Evolutionary conservation across 2,797 vertebrate genomes (phyloP).

Genomic region (Antennarius maculatus): DNA sequence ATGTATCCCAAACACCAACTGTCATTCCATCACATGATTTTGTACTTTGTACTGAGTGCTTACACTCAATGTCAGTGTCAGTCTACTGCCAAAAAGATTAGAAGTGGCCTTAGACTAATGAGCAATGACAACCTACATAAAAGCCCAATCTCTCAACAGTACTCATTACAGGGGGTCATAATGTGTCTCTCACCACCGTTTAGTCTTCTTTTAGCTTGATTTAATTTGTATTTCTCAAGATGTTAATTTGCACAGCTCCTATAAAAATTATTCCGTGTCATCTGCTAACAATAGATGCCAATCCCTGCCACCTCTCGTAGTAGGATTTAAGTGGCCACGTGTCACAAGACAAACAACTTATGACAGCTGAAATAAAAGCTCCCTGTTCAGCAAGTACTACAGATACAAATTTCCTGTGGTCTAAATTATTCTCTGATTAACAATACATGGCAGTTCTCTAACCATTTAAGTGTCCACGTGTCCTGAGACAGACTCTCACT

Average conservation of each 20-base stretch:
- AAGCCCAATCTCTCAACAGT: constrained; percentile 37
- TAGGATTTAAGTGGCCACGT: constrained; percentile 75
- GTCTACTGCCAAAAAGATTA: constrained; percentile 18
- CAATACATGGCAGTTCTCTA: constrained; percentile 59
- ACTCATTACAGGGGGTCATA: constrained; percentile 16
- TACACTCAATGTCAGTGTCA: constrained; percentile 14
- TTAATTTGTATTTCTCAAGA: constrained; percentile 47
- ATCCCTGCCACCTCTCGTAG: constrained; percentile 49
- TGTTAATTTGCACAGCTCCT: constrained; percentile 53
- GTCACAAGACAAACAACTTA: constrained; percentile 63
- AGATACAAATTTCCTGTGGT: constrained; percentile 56
- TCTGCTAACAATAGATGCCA: constrained; percentile 52
- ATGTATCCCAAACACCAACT: not conserved
- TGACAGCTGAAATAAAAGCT: constrained; percentile 71
- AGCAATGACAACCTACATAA: constrained; percentile 37
- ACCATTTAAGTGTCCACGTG: constrained; percentile 64
- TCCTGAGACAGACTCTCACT: constrained; percentile 51
- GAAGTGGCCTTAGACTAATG: constrained; percentile 22
- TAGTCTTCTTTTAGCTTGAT: constrained; percentile 39
- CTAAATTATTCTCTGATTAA: constrained; percentile 68
- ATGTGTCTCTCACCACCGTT: constrained; percentile 11
- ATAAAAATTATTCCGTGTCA: constrained; percentile 44
- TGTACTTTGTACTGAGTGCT: not conserved
- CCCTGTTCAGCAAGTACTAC: constrained; percentile 59
- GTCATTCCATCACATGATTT: not conserved